phyloP scores from a whole-genome alignment of 2,113 vertebrate genomes.

The Tautogolabrus adspersus region DNA sequence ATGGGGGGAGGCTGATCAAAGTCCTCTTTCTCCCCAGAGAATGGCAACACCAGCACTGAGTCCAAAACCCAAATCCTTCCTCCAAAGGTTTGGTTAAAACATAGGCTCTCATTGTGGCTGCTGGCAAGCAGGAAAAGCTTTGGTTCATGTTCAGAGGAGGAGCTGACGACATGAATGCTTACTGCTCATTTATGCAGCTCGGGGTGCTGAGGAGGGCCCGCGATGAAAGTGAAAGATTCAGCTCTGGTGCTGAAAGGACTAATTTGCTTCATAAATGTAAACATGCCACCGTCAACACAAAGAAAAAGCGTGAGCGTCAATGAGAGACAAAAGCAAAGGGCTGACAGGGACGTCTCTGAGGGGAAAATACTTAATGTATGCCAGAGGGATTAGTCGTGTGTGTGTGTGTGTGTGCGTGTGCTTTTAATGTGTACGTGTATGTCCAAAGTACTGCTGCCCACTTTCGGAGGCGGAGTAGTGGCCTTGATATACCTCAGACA shows the following conservation, averaged over 20 bases:
- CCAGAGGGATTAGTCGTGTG: background rate
- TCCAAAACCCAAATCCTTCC: constrained; percentile 6
- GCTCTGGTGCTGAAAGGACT: background rate
- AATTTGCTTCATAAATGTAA: constrained; percentile 1
- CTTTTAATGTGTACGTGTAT: background rate
- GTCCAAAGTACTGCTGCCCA: background rate
- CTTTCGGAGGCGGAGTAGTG: background rate
- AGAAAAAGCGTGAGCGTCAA: background rate
- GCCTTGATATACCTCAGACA: background rate
- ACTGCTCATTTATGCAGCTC: background rate
- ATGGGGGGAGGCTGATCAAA: constrained; percentile 28
- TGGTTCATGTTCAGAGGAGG: background rate
- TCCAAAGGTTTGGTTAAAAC: constrained; percentile 29
- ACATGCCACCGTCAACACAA: background rate
- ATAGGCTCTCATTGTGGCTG: constrained; percentile 8
- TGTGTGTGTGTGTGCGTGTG: background rate
- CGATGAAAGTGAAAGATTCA: constrained; percentile 3
- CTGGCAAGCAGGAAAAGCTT: constrained; percentile 6
- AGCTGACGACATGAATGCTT: constrained; percentile 9
- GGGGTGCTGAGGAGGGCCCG: background rate
- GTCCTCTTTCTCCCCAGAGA: constrained; percentile 31
- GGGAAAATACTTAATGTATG: background rate
- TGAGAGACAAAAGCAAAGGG: constrained; percentile 1
- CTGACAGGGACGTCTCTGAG: background rate
- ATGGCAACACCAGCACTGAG: constrained; percentile 9